Evolutionary conservation across 2,797 vertebrate species (phyloP).

Genomic region (Todus mexicanus): DNA sequence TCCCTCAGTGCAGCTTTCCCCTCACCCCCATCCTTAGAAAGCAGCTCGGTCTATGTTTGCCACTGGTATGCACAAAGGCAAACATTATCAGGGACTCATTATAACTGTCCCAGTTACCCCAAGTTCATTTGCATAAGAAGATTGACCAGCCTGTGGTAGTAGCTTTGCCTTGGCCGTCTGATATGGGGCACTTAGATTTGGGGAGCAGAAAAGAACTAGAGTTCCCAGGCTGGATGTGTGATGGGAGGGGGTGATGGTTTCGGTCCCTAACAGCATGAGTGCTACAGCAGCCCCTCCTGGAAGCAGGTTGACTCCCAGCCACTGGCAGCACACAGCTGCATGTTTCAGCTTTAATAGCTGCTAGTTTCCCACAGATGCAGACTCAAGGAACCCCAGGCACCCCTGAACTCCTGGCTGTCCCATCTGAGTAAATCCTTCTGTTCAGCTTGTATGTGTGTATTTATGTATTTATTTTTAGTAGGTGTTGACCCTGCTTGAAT

Average conservation of each 20-base stretch:
- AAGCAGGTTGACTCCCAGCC: background rate
- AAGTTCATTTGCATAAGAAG: slow-evolving; percentile 35
- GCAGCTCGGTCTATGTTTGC: slow-evolving; percentile 5
- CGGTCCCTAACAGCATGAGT: background rate
- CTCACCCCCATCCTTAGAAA: background rate
- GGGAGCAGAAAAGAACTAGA: background rate
- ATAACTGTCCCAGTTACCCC: slow-evolving; percentile 23
- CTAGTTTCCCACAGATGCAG: background rate
- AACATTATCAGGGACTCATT: slow-evolving; percentile 20
- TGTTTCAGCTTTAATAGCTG: background rate
- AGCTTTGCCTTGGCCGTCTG: background rate
- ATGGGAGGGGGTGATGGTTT: background rate
- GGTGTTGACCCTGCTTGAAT: background rate
- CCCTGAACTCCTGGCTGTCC: background rate
- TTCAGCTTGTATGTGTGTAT: background rate
- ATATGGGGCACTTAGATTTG: background rate
- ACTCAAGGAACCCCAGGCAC: background rate
- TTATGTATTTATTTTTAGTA: background rate
- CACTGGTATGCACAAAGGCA: slow-evolving; percentile 2
- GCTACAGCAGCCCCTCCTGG: background rate
- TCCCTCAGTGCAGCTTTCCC: background rate
- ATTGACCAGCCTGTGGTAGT: background rate
- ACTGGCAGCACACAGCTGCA: background rate
- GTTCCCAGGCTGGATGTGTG: background rate
- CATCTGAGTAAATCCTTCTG: background rate